Evolutionary conservation across 2,113 vertebrate genomes (phyloP).

Genomic region (Podarcis raffonei): DNA sequence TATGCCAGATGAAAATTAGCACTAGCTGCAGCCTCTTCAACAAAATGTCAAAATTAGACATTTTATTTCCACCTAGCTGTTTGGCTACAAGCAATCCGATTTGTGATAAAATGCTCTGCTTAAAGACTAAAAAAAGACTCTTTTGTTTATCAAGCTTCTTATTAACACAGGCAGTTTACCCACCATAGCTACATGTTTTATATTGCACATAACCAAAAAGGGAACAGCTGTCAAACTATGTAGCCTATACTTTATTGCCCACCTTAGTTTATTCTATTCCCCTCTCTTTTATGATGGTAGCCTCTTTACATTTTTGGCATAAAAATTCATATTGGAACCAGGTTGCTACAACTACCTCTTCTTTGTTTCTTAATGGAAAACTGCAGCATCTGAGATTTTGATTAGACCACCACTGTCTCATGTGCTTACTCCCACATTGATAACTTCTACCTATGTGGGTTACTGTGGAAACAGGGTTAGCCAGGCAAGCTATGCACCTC

Average conservation of each 20-base stretch:
- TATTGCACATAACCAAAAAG: neutral
- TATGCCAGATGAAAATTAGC: neutral
- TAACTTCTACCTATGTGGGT: neutral
- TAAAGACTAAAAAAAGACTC: conserved; percentile 52
- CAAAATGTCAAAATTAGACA: conserved; percentile 35
- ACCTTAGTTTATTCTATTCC: neutral
- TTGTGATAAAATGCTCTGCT: conserved; percentile 13
- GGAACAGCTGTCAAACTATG: neutral
- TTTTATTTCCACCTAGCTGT: conserved; percentile 21
- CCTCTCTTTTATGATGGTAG: neutral
- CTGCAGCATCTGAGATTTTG: neutral
- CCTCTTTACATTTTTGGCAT: neutral
- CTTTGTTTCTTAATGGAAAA: conserved; percentile 4
- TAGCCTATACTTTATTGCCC: neutral
- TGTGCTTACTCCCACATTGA: neutral
- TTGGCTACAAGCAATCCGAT: conserved; percentile 39
- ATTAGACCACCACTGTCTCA: neutral
- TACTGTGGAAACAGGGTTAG: neutral
- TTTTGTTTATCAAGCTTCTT: conserved; percentile 33
- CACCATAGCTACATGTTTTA: neutral
- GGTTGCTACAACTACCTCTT: neutral
- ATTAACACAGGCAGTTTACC: conserved; percentile 35
- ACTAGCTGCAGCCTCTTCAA: neutral
- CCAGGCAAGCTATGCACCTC: neutral
- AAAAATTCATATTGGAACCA: neutral